Evolutionary conservation across 2,888 invertebrate species (phyloP), one percentile per base, ranked within the genome.

Genomic region (Ophion ventricosus): DNA sequence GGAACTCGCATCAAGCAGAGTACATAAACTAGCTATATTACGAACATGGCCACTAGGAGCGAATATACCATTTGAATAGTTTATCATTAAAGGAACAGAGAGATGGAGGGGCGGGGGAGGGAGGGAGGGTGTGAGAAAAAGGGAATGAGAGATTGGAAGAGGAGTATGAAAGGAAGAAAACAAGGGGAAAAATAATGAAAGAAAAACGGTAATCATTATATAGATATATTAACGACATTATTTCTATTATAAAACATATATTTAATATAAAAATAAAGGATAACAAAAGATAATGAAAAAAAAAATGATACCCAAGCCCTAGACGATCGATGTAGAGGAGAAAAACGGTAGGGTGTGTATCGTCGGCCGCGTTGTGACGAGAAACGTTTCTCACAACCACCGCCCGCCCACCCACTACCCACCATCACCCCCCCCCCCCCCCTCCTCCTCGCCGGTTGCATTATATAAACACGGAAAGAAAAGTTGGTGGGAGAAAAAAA

Each of bases 191-290:
- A 40, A n/a, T 56, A 56, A 80, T 74, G 56, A 69, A 81, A 84
- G 83, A 72, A 75, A 75, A 90, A 90, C 89, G 91, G 91, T 92
- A 92, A 92, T 91, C 91, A 92, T 92, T 90, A 92, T 88, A 90
- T 89, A 90, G 91, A 91, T 92, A 92, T 92, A 91, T 88, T 88
- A 92, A 92, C 91, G 89, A 91, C 91, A 92, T 92, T 92, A 92
- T 93, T 93, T 93, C 91, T 92, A 92, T 92, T 92, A 91, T 92
- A 91, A 92, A 89, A 90, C 91, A 92, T 92, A 92, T 90, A 79
- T 79, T 79, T 79, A 92, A 91, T 91, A 92, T 91, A 89, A 91
- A 90, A 90, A 91, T 91, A 92, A 91, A 89, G 90, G 89, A 91
- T 92, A 91, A 90, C 90, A 86, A 81, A 57, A 63, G 54, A 81